Evolutionary conservation across 2,113 vertebrate genomes (phyloP).

Genomic region (Halcyon senegalensis): DNA sequence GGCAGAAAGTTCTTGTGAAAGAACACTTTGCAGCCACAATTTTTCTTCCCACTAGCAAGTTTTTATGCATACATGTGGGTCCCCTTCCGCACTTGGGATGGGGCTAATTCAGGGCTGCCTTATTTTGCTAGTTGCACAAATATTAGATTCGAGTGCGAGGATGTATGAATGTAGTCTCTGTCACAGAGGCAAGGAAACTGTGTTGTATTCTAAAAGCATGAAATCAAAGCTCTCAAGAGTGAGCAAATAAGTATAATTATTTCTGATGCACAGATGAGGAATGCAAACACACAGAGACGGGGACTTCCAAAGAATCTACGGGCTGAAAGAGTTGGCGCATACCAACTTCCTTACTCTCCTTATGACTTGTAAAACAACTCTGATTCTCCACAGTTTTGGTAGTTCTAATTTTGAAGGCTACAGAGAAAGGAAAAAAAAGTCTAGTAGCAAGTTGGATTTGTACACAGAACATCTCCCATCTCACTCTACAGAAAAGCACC

Average conservation of each 20-base stretch:
- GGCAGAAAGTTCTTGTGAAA: background rate
- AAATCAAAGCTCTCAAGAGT: background rate
- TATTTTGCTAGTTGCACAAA: background rate
- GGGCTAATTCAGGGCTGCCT: background rate
- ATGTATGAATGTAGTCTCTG: background rate
- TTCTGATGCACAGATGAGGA: background rate
- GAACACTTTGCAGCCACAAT: background rate
- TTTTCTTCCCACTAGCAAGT: background rate
- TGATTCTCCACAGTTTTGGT: background rate
- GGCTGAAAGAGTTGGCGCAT: background rate
- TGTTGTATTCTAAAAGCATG: background rate
- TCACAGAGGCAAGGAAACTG: background rate
- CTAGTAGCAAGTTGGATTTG: background rate
- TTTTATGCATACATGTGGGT: background rate
- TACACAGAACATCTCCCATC: background rate
- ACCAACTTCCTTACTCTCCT: background rate
- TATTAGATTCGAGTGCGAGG: background rate
- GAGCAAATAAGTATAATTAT: background rate
- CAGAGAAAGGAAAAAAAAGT: background rate
- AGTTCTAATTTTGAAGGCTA: background rate
- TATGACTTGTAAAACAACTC: background rate
- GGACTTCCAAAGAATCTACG: background rate
- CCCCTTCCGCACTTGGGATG: background rate
- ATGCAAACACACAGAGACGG: background rate
- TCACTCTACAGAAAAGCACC: background rate